These are phyloP conservation scores for Erythrocebus patas DNA, from an alignment of 2,113 vertebrate species.

Conservation along the genomic window DNA sequence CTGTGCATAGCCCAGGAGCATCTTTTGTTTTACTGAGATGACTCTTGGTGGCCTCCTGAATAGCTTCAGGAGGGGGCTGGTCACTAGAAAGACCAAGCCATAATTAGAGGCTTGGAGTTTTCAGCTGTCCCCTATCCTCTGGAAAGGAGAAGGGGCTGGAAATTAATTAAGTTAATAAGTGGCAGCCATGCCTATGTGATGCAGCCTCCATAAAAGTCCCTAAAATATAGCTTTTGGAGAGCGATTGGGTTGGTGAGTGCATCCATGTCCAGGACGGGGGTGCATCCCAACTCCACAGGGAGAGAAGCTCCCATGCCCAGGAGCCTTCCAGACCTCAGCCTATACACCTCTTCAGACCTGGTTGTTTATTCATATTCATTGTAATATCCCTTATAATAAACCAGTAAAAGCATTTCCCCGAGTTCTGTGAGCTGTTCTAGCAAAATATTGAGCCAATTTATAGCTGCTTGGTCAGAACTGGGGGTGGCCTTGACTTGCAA, in stretches of 20 bases:
- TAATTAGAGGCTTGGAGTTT: background rate
- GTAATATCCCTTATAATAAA: background rate
- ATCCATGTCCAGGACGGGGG: background rate
- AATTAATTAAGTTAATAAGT: background rate
- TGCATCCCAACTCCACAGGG: background rate
- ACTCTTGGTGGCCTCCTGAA: background rate
- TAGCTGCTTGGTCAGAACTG: background rate
- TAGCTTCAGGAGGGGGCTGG: background rate
- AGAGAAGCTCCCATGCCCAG: background rate
- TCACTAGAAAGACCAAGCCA: background rate
- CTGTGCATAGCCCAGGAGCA: background rate
- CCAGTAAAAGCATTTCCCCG: background rate
- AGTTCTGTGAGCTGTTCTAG: background rate
- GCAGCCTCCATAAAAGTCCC: too few species aligned
- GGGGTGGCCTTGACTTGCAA: background rate
- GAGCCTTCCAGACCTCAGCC: background rate
- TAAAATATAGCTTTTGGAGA: background rate
- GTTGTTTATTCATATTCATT: background rate
- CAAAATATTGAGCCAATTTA: background rate
- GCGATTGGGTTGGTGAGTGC: background rate
- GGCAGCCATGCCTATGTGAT: too few species aligned
- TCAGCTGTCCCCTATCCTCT: background rate
- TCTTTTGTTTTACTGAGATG: background rate
- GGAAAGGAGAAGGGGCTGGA: background rate
- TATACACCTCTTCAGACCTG: background rate